phyloP scores from a whole-genome alignment of 2,888 invertebrate species.

The Ormia ochracea region DNA sequence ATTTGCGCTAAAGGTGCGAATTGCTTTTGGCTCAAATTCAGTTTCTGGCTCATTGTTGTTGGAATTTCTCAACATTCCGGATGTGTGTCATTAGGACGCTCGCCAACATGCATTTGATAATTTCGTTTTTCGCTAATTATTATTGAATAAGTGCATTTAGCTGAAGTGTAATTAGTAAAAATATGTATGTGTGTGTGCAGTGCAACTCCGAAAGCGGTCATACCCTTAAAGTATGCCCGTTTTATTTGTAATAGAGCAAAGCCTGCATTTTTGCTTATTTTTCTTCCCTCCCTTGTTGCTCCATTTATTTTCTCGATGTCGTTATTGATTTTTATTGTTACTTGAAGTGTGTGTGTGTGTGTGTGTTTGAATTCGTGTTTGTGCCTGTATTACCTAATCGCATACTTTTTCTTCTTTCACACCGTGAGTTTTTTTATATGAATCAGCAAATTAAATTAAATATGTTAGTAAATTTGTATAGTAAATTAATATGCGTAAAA shows the following conservation, averaged over 20 bases:
- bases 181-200: neutral
- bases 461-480: neutral
- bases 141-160: conserved; percentile 65
- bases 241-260: conserved; percentile 4
- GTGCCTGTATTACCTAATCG: conserved; percentile 33
- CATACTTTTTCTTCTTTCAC: neutral
- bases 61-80: conserved; percentile 45
- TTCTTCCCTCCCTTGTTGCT: neutral
- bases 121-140: conserved; percentile 69
- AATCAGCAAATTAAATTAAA: conserved; percentile 42
- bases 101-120: conserved; percentile 41
- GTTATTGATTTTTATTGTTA: conserved; percentile 33
- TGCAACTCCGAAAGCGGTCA: neutral
- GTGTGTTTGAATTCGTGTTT: neutral
- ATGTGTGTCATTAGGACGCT: conserved; percentile 74
- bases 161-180: conserved; percentile 21
- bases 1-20: too few species aligned
- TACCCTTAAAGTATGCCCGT: conserved; percentile 40
- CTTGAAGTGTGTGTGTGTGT: neutral
- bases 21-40: neutral
- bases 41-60: neutral
- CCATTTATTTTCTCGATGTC: neutral
- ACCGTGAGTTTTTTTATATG: conserved; percentile 26
- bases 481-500: neutral
- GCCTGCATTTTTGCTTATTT: conserved; percentile 40